phyloP scores from a whole-genome alignment of 1,140 invertebrate genomes.

The Papilio helenus region DNA sequence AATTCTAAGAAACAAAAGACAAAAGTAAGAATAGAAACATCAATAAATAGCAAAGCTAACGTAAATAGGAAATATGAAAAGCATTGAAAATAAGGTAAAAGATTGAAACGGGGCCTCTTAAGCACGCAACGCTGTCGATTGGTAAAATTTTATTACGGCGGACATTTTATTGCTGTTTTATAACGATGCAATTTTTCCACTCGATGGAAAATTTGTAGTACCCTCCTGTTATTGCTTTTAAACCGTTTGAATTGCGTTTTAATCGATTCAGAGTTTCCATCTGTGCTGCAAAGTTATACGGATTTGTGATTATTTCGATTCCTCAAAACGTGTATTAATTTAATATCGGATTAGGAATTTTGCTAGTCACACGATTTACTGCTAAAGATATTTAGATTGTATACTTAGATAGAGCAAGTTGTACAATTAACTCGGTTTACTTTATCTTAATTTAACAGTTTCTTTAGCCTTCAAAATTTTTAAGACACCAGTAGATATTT shows the following conservation, averaged over 20 bases:
- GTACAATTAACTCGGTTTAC: background rate
- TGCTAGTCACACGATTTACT: background rate
- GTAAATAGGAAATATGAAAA: background rate
- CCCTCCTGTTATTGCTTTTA: background rate
- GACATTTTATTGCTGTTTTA: conserved; percentile 15
- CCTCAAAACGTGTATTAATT: background rate
- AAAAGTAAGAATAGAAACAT: background rate
- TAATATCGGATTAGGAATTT: background rate
- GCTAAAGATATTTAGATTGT: background rate
- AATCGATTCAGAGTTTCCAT: background rate
- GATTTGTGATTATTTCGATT: background rate
- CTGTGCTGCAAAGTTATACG: background rate
- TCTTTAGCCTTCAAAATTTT: background rate
- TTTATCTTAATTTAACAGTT: background rate
- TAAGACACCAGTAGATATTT: background rate
- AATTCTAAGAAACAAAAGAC: background rate
- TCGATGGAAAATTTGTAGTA: conserved; percentile 26
- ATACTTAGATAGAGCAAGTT: too few species aligned
- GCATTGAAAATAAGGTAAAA: background rate
- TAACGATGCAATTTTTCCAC: conserved; percentile 21
- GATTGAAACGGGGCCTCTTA: background rate
- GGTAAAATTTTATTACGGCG: conserved; percentile 17
- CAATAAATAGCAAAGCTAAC: background rate
- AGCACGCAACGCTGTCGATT: background rate
- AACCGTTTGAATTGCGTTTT: background rate